Base-by-base conservation (phyloP, 2,888 invertebrate species). In the Matsumyia berberina region DNA sequence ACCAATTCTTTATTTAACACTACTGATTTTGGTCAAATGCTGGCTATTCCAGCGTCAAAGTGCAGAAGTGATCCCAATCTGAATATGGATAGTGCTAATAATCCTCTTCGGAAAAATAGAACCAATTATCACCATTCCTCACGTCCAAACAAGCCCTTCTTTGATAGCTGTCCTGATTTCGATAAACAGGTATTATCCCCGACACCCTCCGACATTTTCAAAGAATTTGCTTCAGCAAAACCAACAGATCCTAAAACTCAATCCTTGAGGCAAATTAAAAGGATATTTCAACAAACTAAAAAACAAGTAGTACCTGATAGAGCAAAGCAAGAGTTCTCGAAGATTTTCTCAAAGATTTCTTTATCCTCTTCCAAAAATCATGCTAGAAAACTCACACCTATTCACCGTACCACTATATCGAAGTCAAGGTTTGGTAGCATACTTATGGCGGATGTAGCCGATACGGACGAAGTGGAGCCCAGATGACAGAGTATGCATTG, bases 401-500 rank as follows among this genome's bases (percentile, higher is more conserved):
- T 64, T 44, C 53, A 55, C 8, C 35, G 53, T 24, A 53, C 11
- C 7, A 5, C 17, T 29, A 17, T 31, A 37, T 39, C 19, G 5
- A 39, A 12, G 4, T 35, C 73, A 53, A 74, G 17, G 9, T 29
- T 17, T 29, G 24, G 44, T 64, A 35, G 15, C 5, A 15, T 44
- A 37, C 6, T 15, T 15, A 17, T 15, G 19, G 31, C 44, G 31
- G 39, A 69, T 37, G 46, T 55, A 58, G 57, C 70, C 44, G 79
- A 83, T 35, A 9, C 44, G 19, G 64, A 83, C 31, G 46, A 64
- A 64, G 64, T 42, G 39, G 82, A 87, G 76, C 86, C 87, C 42
- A 87, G 82, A 87, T 87, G 87, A 88, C 86, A 86, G 80, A 87
- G 88, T 87, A 88, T 79, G 86, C 76, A 79, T 55, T 29, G 24